Base-by-base conservation (phyloP, 1,140 invertebrate genomes). In the Oncopodura yosiiana region DNA sequence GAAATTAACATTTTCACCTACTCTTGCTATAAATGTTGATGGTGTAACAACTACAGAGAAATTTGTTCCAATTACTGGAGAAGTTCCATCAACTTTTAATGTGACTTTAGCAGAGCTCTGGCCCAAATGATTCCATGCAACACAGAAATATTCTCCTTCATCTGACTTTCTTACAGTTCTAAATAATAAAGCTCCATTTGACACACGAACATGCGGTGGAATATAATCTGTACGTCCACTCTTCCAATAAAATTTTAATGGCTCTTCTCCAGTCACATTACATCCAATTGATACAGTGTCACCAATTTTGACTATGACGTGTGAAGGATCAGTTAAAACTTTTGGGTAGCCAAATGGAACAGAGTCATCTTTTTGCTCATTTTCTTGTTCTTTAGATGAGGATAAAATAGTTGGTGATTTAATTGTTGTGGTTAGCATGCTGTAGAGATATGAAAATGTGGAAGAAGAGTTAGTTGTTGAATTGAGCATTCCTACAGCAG, bases 221-320 rank as follows among this genome's bases (percentile, higher is more conserved):
- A 56, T 56, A 32, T 51, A 51, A 23, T 42, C 48, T 14, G 11
- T 36, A n/a, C 11, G 24, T 21, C 39, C 48, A 37, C 46, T 42
- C 30, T 56, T 56, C 54, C 69, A 80, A 79, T 60, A 69, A 70
- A 58, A 52, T 45, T 52, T 73, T 71, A 63, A 73, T 65, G 60
- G 74, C 75, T 65, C 70, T 73, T 61, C 73, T 14, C 54, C 54
- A 9, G 39, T 44, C 5, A 41, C 87, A 37, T 76, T 75, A 67
- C 92, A 96, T 46, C 78, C 78, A 65, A 90, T 84, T 64, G 77
- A 77, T 1, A 89, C 81, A 2, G 79, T 82, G 16, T 77, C 78
- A 18, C 91, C 91, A 34, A 82, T 75, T 55, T 84, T 78, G 26
- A 85, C 77, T 23, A 87, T 86, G 62, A 83, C 76, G 65, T 90